phyloP scores from a whole-genome alignment of 2,113 vertebrate genomes.

The Copsychus sechellarum region DNA sequence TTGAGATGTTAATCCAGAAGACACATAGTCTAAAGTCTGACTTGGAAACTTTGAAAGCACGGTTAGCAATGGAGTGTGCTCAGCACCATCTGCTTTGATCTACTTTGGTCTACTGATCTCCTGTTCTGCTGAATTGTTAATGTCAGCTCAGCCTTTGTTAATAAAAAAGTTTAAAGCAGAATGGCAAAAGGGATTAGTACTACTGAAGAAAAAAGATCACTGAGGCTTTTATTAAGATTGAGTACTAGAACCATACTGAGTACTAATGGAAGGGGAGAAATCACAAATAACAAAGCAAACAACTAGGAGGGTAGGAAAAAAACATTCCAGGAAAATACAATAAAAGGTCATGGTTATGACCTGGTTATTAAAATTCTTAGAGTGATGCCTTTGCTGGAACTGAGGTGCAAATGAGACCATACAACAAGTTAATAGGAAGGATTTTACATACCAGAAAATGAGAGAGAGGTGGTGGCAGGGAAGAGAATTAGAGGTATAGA shows the following conservation, averaged over 20 bases:
- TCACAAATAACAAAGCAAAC: background rate
- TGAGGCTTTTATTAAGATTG: background rate
- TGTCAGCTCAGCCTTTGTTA: background rate
- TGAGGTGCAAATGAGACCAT: fast-evolving
- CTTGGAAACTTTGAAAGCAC: background rate
- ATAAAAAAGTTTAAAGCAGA: background rate
- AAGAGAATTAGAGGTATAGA: background rate
- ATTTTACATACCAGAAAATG: background rate
- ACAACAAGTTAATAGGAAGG: background rate
- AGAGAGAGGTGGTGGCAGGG: fast-evolving
- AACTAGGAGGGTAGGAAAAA: background rate
- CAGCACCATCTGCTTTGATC: background rate
- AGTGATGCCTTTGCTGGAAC: fast-evolving
- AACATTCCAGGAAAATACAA: background rate
- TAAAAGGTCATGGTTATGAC: background rate
- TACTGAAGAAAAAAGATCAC: background rate
- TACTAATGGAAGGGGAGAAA: background rate
- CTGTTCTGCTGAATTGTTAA: background rate
- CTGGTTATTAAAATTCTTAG: background rate
- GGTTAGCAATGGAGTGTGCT: fast-evolving
- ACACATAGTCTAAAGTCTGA: background rate
- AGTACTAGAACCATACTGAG: background rate
- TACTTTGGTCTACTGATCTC: background rate
- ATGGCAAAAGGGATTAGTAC: background rate
- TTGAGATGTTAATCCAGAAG: background rate